A percentile compares a stretch with the other conserved stretches of the same genome.
These are phyloP conservation scores for Nomia melanderi DNA, from an alignment of 1,140 invertebrate species.

Conservation along the genomic window DNA sequence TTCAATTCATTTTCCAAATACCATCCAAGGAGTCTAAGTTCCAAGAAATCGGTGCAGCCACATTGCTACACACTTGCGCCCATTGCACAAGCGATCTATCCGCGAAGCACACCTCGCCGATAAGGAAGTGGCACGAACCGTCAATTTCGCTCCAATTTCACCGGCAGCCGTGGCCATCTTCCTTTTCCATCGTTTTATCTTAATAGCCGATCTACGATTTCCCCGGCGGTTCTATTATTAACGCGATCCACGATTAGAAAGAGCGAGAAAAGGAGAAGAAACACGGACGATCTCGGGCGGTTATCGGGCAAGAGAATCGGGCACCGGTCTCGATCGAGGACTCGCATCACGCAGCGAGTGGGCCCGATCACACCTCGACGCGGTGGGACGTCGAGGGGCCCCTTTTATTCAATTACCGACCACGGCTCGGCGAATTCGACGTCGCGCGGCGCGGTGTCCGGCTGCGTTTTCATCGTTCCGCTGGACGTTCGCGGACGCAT, in stretches of 20 bases:
- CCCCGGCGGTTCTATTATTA: conserved; percentile 16
- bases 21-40: no score
- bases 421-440: conserved; percentile 41
- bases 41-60: no score
- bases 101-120: no score
- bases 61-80: no score
- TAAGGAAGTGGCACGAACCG: background rate
- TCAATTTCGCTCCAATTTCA: conserved; percentile 19
- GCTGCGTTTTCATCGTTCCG: background rate
- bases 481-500: background rate
- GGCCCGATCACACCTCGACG: conserved; percentile 61
- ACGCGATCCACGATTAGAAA: conserved; percentile 15
- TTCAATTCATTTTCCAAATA: no score
- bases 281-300: no score
- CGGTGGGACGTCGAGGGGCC: conserved; percentile 37
- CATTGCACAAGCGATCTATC: no score
- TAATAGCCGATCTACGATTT: conserved; percentile 7
- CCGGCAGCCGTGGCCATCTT: background rate
- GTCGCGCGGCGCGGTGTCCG: background rate
- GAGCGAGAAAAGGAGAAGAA: no score
- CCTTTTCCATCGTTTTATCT: background rate
- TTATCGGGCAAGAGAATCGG: no score
- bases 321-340: background rate
- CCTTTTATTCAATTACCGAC: conserved; percentile 62
- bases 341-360: conserved; percentile 57